Evolutionary conservation across 2,113 vertebrate genomes (phyloP).

Genomic region (Eidolon helvum): DNA sequence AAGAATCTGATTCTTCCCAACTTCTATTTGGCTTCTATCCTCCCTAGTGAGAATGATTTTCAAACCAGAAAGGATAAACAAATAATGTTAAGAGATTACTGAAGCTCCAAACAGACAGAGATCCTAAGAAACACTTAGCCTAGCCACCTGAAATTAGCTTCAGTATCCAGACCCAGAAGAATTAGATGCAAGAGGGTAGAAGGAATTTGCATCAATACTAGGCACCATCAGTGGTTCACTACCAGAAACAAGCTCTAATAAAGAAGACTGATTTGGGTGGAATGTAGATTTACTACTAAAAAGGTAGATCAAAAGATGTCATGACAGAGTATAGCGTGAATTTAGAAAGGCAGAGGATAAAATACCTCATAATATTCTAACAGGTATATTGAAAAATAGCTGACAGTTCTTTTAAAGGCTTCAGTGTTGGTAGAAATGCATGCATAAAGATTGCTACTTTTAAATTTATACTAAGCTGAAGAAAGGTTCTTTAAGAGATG

Average conservation of each 20-base stretch:
- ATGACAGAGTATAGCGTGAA: not conserved
- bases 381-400: not conserved
- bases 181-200: not conserved
- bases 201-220: not conserved
- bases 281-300: slow-evolving; percentile 36
- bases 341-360: slow-evolving; percentile 6
- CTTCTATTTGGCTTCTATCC: not conserved
- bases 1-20: slow-evolving; percentile 3
- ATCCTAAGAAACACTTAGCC: not conserved
- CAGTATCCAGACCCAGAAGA: slow-evolving; percentile 9
- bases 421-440: not conserved
- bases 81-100: not conserved
- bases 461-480: not conserved
- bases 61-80: not conserved
- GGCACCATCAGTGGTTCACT: not conserved
- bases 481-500: not conserved
- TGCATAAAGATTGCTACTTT: slow-evolving; percentile 13
- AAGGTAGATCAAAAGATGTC: not conserved
- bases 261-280: not conserved
- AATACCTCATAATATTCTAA: not conserved
- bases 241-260: not conserved
- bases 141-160: not conserved
- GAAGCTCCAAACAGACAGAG: slow-evolving; percentile 19
- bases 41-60: slow-evolving; percentile 22
- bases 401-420: not conserved